Percentiles rank a stretch among this genome's conserved stretches.
These are phyloP conservation scores for Drosophila repletoides DNA, from an alignment of 1,140 invertebrate genomes.

Conservation along the genomic window DNA sequence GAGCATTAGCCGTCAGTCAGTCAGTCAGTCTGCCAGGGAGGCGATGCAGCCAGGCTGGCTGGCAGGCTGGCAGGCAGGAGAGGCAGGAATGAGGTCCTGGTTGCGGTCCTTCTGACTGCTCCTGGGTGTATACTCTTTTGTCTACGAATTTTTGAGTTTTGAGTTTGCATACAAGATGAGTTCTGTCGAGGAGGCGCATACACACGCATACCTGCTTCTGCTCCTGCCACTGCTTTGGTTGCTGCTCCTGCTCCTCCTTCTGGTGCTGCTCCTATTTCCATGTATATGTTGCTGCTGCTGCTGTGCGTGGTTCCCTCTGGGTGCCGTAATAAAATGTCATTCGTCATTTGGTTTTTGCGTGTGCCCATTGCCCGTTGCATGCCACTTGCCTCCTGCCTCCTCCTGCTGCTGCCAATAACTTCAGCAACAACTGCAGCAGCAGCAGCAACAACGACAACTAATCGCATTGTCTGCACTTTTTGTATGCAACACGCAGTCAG, in stretches of 20 bases:
- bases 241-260: background rate
- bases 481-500: slow-evolving; percentile 73
- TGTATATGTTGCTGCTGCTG: background rate
- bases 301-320: slow-evolving; percentile 64
- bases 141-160: slow-evolving; percentile 80
- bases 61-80: too few species aligned
- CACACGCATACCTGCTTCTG: background rate
- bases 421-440: slow-evolving; percentile 57
- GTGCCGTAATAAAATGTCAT: slow-evolving; percentile 80
- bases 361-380: slow-evolving; percentile 56
- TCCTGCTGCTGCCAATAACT: slow-evolving; percentile 48
- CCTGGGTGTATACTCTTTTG: slow-evolving; percentile 69
- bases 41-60: too few species aligned
- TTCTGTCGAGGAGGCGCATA: slow-evolving; percentile 51
- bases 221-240: too few species aligned
- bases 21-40: slow-evolving; percentile 4
- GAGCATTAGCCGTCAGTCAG: slow-evolving; percentile 55
- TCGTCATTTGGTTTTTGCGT: slow-evolving; percentile 81
- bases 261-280: background rate
- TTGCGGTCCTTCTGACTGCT: slow-evolving; percentile 33
- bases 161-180: slow-evolving; percentile 81
- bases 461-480: slow-evolving; percentile 80
- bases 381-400: background rate
- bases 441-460: slow-evolving; percentile 72
- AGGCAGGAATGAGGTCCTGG: too few species aligned